phyloP scores from a whole-genome alignment of 2,888 invertebrate genomes.

The Andrena flavipes region DNA sequence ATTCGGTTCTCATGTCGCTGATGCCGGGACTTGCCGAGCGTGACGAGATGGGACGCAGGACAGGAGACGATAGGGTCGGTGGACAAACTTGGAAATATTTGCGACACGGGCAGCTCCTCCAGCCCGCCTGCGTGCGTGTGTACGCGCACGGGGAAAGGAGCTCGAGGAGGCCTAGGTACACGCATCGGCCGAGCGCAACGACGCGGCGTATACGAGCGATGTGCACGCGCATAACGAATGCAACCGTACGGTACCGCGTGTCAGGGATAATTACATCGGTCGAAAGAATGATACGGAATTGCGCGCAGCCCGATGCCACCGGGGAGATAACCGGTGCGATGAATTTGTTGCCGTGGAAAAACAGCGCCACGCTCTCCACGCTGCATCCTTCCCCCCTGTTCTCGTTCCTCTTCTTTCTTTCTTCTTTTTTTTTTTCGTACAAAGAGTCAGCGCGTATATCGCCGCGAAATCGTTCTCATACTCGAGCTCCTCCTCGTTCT shows the following conservation, averaged over 20 bases:
- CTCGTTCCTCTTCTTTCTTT: neutral
- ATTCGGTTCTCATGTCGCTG: constrained; percentile 74
- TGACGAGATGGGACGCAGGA: constrained; percentile 71
- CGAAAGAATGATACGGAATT: constrained; percentile 75
- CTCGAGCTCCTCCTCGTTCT: neutral
- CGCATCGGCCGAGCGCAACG: constrained; percentile 59
- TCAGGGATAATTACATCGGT: constrained; percentile 73
- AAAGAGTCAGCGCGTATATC: constrained; percentile 26
- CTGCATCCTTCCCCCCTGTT: constrained; percentile 3
- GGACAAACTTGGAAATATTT: constrained; percentile 80
- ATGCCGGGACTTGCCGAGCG: constrained; percentile 65
- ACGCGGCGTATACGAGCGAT: constrained; percentile 55
- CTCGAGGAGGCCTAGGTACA: constrained; percentile 6
- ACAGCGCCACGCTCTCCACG: constrained; percentile 27
- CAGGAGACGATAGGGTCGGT: constrained; percentile 55
- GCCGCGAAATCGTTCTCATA: constrained; percentile 43
- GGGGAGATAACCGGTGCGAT: constrained; percentile 64
- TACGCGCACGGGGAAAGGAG: neutral
- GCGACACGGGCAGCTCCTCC: constrained; percentile 59
- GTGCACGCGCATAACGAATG: constrained; percentile 73
- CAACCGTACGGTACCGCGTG: constrained; percentile 70
- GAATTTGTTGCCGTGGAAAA: constrained; percentile 69
- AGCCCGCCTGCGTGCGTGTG: neutral
- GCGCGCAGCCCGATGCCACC: constrained; percentile 64
- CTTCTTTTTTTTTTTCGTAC: constrained; percentile 11